Conservation (phyloP, 2,113 vertebrate species). For the Melanerpes formicivorus region DNA sequence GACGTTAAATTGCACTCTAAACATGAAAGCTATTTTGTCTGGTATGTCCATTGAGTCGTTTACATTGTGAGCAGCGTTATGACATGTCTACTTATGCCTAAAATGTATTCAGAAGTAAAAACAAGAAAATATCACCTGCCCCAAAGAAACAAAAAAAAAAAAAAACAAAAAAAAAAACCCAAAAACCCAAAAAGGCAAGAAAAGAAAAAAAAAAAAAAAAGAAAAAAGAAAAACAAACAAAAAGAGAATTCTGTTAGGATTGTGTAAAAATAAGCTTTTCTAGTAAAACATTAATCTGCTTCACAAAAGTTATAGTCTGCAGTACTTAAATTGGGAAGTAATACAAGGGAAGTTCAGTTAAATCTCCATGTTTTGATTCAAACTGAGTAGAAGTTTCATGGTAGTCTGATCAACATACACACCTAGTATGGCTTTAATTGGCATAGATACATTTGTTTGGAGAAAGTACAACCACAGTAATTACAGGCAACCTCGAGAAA, state of each 20-base stretch:
- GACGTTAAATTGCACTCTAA: neutral
- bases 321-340: constrained; percentile 40
- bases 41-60: neutral
- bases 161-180: neutral
- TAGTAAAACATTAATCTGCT: constrained; percentile 43
- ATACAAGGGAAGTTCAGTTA: constrained; percentile 53
- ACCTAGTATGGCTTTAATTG: constrained; percentile 61
- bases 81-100: neutral
- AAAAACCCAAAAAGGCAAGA: neutral
- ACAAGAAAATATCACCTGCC: neutral
- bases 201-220: neutral
- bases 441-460: constrained; percentile 53
- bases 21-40: neutral
- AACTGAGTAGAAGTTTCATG: constrained; percentile 53
- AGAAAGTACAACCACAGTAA: constrained; percentile 65
- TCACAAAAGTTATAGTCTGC: constrained; percentile 46
- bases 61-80: neutral
- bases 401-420: constrained; percentile 66
- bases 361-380: constrained; percentile 67
- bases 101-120: neutral
- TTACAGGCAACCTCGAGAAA: constrained; percentile 70
- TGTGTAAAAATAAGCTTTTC: neutral
- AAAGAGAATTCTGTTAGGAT: neutral
- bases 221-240: neutral
- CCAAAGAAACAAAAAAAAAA: neutral